Conservation (phyloP, 2,797 vertebrate genomes). For the Cirrhinus molitorella region DNA sequence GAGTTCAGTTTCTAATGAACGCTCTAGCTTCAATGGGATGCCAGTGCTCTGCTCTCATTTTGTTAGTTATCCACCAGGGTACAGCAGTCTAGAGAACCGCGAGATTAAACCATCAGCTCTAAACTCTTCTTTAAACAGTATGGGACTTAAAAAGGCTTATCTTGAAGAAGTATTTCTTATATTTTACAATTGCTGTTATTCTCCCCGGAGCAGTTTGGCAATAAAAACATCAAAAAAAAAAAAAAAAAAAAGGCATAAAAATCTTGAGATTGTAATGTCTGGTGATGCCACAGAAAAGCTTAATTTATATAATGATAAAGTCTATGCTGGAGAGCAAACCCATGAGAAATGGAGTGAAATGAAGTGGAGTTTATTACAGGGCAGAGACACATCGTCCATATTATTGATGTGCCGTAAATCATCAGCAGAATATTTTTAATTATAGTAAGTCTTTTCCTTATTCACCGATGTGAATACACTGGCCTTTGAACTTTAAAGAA, state of each 20-base stretch:
- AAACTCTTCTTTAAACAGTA: neutral
- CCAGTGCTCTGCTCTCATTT: conserved; percentile 1
- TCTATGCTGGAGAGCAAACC: conserved; percentile 68
- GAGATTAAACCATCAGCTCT: neutral
- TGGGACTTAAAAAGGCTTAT: neutral
- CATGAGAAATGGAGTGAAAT: conserved; percentile 70
- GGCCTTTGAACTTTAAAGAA: conserved; percentile 17
- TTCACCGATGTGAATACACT: conserved; percentile 2
- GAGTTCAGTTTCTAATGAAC: neutral
- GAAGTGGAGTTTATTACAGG: conserved; percentile 79
- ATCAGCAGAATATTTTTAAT: conserved; percentile 70
- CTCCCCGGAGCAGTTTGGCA: neutral
- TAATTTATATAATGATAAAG: conserved; percentile 61
- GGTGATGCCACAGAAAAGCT: neutral
- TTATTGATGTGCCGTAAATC: conserved; percentile 77
- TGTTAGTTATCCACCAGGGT: conserved; percentile 18
- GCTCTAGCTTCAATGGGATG: neutral
- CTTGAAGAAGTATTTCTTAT: conserved; percentile 5
- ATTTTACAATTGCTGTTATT: neutral
- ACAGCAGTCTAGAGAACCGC: neutral
- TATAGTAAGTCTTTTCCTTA: conserved; percentile 18
- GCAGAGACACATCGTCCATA: conserved; percentile 73
- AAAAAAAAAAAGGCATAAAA: conserved; percentile 4
- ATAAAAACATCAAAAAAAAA: neutral
- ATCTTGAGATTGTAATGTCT: conserved; percentile 71